Evolutionary conservation across 1,140 invertebrate species (phyloP), one percentile per base, ranked within the genome.

Genomic region (Limonius californicus): DNA sequence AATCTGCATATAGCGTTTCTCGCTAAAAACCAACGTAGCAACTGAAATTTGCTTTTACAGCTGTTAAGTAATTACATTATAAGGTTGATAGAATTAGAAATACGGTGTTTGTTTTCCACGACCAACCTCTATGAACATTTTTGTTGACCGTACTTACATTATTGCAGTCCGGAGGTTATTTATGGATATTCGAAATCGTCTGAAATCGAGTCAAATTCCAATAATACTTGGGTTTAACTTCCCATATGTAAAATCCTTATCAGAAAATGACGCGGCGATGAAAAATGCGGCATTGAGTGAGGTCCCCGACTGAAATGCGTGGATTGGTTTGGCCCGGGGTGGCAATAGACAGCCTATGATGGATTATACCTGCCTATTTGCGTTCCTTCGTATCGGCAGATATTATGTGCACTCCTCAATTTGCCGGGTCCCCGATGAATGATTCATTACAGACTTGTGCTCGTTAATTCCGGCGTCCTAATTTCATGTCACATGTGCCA

Each of bases 291-390:
- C 61, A 43, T 59, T 20, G 32, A 23, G 23, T 27, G 23, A 27
- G 23, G 23, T 27, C 23, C 23, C 23, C 23, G 39, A 20, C 21
- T 39, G 45, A 57, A 62, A 62, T 35, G 42, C 39, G 45, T 23
- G 57, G 62, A 63, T 63, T 63, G 53, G 56, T 56, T 50, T 62
- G 23, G 61, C 43, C 43, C 35, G 56, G 57, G 62, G 62, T 63
- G 57, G 62, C 57, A 59, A 63, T 63, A 63, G 62, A 63, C 62
- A 63, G 62, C 32, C 39, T 50, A 47, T 63, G 62, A 63, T 63
- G 58, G 62, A 63, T 63, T 59, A 56, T 21, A 14, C 57, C 50
- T 54, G 35, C 35, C 35, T 39, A 39, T 39, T 39, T 39, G 35
- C 35, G 8, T 39, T 39, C 35, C 35, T 39, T 39, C 35, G n/a